Percentiles rank a stretch among this genome's conserved stretches.
Evolutionary conservation across 64 coral and sea anemone genomes (phyloP).

Genomic region (Montipora foliosa): DNA sequence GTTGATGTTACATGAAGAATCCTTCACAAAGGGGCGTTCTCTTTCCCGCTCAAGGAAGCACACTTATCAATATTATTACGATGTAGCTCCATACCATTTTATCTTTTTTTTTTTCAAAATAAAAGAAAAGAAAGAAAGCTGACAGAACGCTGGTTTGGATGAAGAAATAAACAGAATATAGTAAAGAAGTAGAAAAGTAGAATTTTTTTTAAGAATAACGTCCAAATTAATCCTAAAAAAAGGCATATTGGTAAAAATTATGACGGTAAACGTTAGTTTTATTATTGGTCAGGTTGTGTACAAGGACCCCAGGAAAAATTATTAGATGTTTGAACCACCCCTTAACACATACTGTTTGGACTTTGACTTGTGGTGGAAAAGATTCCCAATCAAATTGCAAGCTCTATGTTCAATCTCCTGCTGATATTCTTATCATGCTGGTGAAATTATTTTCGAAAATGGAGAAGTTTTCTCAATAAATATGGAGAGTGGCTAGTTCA

Average conservation of each 20-base stretch:
- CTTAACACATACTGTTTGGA: background rate
- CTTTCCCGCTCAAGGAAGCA: no score
- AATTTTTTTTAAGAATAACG: background rate
- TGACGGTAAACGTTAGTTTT: background rate
- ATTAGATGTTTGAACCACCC: background rate
- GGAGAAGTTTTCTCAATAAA: background rate
- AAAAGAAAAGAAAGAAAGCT: no score
- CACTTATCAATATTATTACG: no score
- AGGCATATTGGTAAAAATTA: background rate
- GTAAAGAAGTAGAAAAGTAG: no score
- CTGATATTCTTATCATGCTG: background rate
- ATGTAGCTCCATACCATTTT: no score
- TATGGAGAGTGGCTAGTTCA: background rate
- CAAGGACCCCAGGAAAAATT: background rate
- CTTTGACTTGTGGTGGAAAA: background rate
- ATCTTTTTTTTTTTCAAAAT: no score
- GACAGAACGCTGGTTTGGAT: no score
- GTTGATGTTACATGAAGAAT: no score
- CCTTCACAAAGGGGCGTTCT: no score
- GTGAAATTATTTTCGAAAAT: background rate
- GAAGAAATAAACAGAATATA: no score
- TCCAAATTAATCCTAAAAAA: background rate
- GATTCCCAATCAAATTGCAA: background rate
- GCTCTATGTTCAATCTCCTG: no score
- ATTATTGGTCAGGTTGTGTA: background rate